Conservation (phyloP, 2,113 vertebrate species). For the Scolopax mira region DNA sequence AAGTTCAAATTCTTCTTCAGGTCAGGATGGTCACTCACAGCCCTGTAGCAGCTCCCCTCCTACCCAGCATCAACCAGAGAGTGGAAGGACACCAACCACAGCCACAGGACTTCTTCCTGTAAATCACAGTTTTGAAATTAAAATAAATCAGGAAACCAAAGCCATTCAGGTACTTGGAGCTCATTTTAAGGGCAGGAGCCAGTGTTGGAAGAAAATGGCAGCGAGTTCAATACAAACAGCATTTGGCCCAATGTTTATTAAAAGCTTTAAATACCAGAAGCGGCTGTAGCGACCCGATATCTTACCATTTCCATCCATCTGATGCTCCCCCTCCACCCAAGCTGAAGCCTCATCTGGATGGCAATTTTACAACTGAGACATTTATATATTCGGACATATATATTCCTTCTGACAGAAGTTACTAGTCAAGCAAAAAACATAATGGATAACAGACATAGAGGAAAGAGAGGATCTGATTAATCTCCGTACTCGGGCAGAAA, state of each 20-base stretch:
- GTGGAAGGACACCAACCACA: no score
- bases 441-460: neutral
- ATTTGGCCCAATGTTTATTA: neutral
- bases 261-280: neutral
- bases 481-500: neutral
- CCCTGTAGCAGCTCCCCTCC: no score
- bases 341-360: neutral
- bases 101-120: no score
- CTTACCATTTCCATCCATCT: neutral
- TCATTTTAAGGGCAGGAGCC: neutral
- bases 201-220: neutral
- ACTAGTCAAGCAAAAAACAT: neutral
- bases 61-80: no score
- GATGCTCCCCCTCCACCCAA: neutral
- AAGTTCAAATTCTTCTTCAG: no score
- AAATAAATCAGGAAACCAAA: no score
- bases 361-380: neutral
- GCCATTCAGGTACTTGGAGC: no score
- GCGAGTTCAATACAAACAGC: neutral
- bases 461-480: neutral
- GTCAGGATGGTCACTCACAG: no score
- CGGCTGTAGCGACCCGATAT: neutral
- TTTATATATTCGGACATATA: neutral
- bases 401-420: slow-evolving; percentile 7
- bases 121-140: no score